Base-by-base conservation (phyloP, 2,888 invertebrate genomes). In the Idaea aversata region DNA sequence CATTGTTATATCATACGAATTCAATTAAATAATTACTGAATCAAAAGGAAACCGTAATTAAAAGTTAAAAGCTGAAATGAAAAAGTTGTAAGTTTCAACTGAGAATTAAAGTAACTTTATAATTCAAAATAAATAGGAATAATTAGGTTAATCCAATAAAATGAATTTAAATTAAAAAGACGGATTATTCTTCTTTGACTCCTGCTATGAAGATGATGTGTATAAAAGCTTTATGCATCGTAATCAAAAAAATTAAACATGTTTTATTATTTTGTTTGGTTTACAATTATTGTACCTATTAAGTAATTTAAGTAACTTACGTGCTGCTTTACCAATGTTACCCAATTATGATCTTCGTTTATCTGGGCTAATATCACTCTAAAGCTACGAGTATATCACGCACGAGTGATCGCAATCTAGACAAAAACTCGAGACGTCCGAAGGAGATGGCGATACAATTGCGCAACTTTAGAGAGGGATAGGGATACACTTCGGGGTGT, bases 401-500 rank as follows among this genome's bases (percentile, higher is more conserved):
- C 87, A 79, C 84, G 81, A 86, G 83, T 82, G 77, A 85, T 81
- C 78, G 76, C 78, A 76, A 82, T 79, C 78, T 73, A 78, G 77
- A 70, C 72, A 70, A 75, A 76, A 74, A 71, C 76, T 74, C 71
- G 72, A 77, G 73, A 73, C 67, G 74, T 66, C 67, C 74, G 82
- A 86, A 79, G 73, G 84, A 83, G 85, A 86, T 69, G 71, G 74
- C 75, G 72, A 79, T 77, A 82, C 75, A 80, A 81, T 88, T 87
- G 88, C 86, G 88, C 85, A 89, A 88, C 80, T 77, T 79, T 73
- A 84, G 85, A 88, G 77, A 73, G 83, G 77, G 88, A 88, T 74
- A 72, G 72, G 79, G 79, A 76, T 81, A 81, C 78, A 83, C 83
- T 81, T 71, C 70, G 70, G 76, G 75, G 70, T 75, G 79, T 75